Evolutionary conservation across 2,797 vertebrate species (phyloP).

Genomic region (Melanotaenia maccullochi): DNA sequence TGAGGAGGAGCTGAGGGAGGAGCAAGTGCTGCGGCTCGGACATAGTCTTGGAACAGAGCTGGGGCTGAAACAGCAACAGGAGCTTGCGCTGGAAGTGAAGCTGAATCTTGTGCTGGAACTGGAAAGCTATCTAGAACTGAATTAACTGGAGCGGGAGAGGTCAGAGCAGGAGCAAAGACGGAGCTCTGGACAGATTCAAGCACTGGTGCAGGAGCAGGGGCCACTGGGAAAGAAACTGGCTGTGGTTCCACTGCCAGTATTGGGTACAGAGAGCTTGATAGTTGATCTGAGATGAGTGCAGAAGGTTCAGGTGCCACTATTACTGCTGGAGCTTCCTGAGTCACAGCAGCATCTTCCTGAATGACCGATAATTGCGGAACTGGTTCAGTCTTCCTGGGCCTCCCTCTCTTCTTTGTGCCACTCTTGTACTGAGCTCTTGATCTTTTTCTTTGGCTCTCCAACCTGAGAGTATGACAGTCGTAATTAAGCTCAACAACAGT

Average conservation of each 20-base stretch:
- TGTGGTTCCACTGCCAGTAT: constrained; percentile 36
- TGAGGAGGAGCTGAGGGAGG: constrained; percentile 16
- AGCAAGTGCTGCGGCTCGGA: constrained; percentile 21
- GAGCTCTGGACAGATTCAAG: constrained; percentile 30
- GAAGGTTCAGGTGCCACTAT: constrained; percentile 28
- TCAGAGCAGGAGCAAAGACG: constrained; percentile 17
- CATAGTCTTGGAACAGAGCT: constrained; percentile 14
- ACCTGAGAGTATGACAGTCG: constrained; percentile 72
- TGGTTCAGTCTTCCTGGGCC: constrained; percentile 63
- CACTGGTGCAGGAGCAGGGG: constrained; percentile 22
- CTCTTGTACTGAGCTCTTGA: constrained; percentile 65
- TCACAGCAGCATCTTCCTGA: constrained; percentile 32
- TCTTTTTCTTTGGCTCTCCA: constrained; percentile 76
- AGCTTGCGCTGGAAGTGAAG: constrained; percentile 6
- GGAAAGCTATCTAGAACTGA: constrained; percentile 6
- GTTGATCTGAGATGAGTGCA: constrained; percentile 40
- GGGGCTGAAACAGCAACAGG: constrained; percentile 12
- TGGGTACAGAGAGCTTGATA: constrained; percentile 22
- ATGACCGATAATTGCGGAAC: constrained; percentile 30
- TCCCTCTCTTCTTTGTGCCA: constrained; percentile 62
- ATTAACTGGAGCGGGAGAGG: constrained; percentile 13
- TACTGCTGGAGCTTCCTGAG: constrained; percentile 36
- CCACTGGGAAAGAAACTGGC: constrained; percentile 10
- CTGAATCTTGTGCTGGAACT: constrained; percentile 8
- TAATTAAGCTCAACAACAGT: constrained; percentile 30